A percentile compares a stretch with the other conserved stretches of the same genome.
phyloP scores from a whole-genome alignment of 2,888 invertebrate species.

The Perizoma flavofasciatum region DNA sequence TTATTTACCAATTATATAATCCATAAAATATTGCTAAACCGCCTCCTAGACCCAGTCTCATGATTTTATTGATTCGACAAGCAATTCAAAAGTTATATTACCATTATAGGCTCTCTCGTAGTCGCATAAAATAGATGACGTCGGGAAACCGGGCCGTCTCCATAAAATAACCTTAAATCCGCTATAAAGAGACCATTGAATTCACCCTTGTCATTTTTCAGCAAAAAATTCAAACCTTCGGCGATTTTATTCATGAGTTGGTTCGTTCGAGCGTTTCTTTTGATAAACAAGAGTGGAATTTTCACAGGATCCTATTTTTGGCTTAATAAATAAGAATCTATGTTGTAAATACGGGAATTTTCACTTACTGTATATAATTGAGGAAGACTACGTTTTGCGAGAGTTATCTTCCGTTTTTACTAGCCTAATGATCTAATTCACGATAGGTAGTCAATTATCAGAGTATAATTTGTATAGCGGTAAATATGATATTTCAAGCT shows the following conservation, averaged over 20 bases:
- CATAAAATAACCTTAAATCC: slow-evolving; percentile 31
- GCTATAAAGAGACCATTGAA: slow-evolving; percentile 33
- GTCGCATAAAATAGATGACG: slow-evolving; percentile 31
- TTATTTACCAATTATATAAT: too few relatives aligned
- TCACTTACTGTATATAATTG: too few relatives aligned
- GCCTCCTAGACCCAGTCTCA: background rate
- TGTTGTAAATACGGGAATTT: too few relatives aligned
- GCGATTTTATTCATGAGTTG: slow-evolving; percentile 33
- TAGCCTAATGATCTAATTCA: too few relatives aligned
- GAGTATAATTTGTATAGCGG: too few relatives aligned
- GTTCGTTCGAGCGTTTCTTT: slow-evolving; percentile 3
- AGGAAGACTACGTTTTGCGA: too few relatives aligned
- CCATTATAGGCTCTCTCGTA: slow-evolving; percentile 32
- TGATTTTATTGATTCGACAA: slow-evolving; percentile 30
- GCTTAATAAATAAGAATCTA: too few relatives aligned
- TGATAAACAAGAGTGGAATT: slow-evolving; percentile 2
- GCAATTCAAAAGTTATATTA: slow-evolving; percentile 34
- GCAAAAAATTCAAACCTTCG: slow-evolving; percentile 33
- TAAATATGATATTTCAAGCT: too few relatives aligned
- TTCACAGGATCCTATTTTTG: background rate
- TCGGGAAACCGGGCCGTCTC: slow-evolving; percentile 20
- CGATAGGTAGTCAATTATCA: too few relatives aligned
- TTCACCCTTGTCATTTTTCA: slow-evolving; percentile 32
- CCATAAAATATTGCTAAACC: background rate
- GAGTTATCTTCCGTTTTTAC: too few relatives aligned